phyloP scores from a whole-genome alignment of 2,797 vertebrate genomes.

The Girardinus metallicus region DNA sequence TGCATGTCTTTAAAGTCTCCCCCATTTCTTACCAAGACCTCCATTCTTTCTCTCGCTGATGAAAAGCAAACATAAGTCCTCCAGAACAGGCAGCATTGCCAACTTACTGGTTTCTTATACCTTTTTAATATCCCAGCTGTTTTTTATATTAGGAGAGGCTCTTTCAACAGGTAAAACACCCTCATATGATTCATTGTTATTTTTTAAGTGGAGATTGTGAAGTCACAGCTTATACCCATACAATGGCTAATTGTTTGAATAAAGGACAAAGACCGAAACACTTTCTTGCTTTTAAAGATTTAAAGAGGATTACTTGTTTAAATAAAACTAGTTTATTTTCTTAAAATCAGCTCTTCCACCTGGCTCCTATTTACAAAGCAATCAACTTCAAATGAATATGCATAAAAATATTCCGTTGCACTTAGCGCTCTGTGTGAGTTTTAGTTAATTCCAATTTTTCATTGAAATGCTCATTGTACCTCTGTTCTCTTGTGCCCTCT shows the following conservation, averaged over 20 bases:
- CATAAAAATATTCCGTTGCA: neutral
- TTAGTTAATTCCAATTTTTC: neutral
- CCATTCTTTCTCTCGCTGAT: neutral
- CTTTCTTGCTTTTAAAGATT: constrained; percentile 1
- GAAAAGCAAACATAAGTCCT: constrained; percentile 8
- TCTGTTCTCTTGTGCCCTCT: constrained; percentile 40
- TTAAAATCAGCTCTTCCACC: too few relatives aligned
- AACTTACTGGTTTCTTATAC: neutral
- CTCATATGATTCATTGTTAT: neutral
- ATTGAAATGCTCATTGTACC: neutral
- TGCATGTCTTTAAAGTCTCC: constrained; percentile 13
- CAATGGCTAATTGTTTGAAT: neutral
- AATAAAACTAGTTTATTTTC: neutral
- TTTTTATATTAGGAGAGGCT: neutral
- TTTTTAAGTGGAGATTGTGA: neutral
- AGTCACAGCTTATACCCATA: constrained; percentile 4
- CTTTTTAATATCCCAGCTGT: neutral
- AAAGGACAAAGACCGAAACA: constrained; percentile 7
- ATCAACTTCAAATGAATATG: neutral
- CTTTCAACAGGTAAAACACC: constrained; percentile 9
- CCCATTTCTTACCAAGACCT: constrained; percentile 6
- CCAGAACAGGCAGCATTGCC: neutral
- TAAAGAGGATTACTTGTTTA: neutral
- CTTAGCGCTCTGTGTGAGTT: neutral
- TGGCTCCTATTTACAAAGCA: neutral